Percentiles rank a stretch among this genome's conserved stretches.
Evolutionary conservation across 30 jellyfish, hydroid and myxozoan genomes (phyloP).

Genomic region (Mastigias papua): DNA sequence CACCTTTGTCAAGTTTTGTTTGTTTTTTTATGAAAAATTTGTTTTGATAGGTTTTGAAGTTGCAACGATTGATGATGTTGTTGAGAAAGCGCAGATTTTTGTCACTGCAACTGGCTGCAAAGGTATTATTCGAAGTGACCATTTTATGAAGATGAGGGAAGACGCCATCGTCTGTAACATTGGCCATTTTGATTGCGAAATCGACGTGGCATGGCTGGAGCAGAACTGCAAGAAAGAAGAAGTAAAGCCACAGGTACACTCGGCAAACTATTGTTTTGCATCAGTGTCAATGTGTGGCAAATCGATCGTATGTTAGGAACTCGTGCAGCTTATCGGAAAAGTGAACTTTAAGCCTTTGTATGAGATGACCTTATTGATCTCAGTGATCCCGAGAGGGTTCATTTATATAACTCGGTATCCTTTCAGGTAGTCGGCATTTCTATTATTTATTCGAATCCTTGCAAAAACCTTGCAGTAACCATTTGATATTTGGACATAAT

Average conservation of each 20-base stretch:
- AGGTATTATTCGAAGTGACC: slow-evolving; percentile 78
- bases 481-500: no score
- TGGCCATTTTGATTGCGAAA: slow-evolving; percentile 98
- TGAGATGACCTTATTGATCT: no score
- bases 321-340: no score
- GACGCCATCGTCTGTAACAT: slow-evolving; percentile 97
- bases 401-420: no score
- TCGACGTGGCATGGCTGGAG: slow-evolving; percentile 92
- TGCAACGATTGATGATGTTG: slow-evolving; percentile 91
- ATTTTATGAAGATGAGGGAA: slow-evolving; percentile 88
- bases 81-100: slow-evolving; percentile 82
- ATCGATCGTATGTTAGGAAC: not conserved
- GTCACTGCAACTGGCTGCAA: slow-evolving; percentile 98
- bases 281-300: slow-evolving; percentile 55
- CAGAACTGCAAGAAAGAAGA: slow-evolving; percentile 81
- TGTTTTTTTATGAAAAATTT: no score
- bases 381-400: no score
- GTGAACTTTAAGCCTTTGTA: no score
- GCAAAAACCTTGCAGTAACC: no score
- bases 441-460: no score
- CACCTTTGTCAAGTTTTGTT: no score
- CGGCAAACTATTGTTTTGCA: not conserved
- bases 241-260: slow-evolving; percentile 92
- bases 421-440: no score
- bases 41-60: slow-evolving; percentile 83